Base-by-base conservation (phyloP, 2,113 vertebrate species). In the Athene cunicularia region DNA sequence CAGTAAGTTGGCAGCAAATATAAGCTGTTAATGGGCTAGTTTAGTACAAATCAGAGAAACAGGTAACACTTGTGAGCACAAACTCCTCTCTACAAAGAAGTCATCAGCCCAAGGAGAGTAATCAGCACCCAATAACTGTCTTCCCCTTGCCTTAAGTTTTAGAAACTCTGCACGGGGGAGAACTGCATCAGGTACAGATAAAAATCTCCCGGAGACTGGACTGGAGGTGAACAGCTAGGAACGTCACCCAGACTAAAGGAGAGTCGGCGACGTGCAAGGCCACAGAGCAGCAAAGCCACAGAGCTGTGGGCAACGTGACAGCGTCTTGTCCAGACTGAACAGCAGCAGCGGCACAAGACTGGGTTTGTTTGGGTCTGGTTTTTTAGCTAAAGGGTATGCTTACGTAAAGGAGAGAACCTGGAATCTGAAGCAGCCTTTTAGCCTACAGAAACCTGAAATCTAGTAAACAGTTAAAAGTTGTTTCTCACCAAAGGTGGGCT, bases 241-340 rank as follows among this genome's bases (percentile, higher is more conserved):
- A 13, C 0, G 14, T 13, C 2, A 37, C 14, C n/a, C 18, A 21
- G 33, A 9, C 2, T 4, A 14, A 55, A 60, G 13, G 28, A 33
- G 28, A 14, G 18, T 8, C 53, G 37, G 63, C 3, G 35, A 24
- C 18, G 20, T 7, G 41, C 8, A 37, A 39, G 26, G 60, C 41
- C 24, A 23, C 1, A 0, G 60, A 4, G 10, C 17, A 17, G 37
- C 5, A 18, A 21, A 53, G 68, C 68, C 30, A 60, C 62, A 58
- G 62, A 30, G 28, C 4, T 9, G 32, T 7, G 24, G 72, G n/a
- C 55, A 58, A 37, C 39, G 30, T 0, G 3, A 7, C 37, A 22
- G 53, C 4, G 23, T 5, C 27, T 49, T 41, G 27, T 20, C 26
- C 56, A 47, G 70, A 33, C 15, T 13, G 45, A n/a, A 10, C 0